Evolutionary conservation across 2,797 vertebrate genomes (phyloP), one percentile per base, ranked within the genome.

Genomic region (Trachurus trachurus): DNA sequence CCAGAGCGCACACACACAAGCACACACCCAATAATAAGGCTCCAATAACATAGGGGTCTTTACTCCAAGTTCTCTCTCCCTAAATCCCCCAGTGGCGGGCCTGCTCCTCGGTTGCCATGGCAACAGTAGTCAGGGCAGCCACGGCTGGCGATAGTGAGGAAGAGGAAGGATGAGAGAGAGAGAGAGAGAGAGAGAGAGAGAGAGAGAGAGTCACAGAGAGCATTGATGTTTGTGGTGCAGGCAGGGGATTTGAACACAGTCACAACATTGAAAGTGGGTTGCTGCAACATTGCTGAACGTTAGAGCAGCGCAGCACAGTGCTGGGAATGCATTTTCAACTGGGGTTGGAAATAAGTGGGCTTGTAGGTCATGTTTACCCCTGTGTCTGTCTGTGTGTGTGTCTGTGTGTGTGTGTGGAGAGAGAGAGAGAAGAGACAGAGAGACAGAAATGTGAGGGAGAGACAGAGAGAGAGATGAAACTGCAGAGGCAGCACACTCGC

Each of bases 351-450:
- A 87, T 88, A 93, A 93, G 87, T 94, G 87, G 90, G 93, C 90
- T 93, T 92, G 90, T 93, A 93, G 91, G 93, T 94, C 92, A 92
- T 89, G 85, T 91, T 87, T 89, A 85, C 84, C 76, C 82, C 42
- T 16, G 59, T 86, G 80, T 84, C 64, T 61, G 47, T 86, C 52
- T 49, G 45, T 47, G 65, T 60, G 60, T 54, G 66, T 54, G 76
- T 56, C 63, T 44, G 78, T 53, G 70, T 31, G 45, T 40, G 66
- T 12, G 45, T 17, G 53, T 31, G 13, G 6, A 16, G 16, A 9
- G 9, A 13, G 65, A 9, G 19, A 6, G 50, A 9, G 19, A 6
- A 34, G 62, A 17, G 56, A 65, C 50, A 50, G 76, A 58, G 42
- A 82, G 66, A 71, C 39, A 71, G 45, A 60, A 29, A 66, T 54